A percentile compares a stretch with the other conserved stretches of the same genome.
phyloP scores from a whole-genome alignment of 2,113 vertebrate species.

The Gallinago media region DNA sequence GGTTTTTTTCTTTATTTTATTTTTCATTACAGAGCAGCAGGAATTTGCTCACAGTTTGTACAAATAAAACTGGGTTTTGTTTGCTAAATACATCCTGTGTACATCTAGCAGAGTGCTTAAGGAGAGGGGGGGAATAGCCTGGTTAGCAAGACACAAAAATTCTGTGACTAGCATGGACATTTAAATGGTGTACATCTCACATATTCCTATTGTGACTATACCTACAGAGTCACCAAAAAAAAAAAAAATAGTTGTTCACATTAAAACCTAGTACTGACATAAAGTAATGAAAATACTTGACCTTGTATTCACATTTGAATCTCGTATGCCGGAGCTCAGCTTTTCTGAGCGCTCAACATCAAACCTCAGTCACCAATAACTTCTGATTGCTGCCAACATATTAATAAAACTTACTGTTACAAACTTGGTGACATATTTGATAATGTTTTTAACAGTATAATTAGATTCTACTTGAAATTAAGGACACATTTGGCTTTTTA shows the following conservation, averaged over 20 bases:
- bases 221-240: neutral
- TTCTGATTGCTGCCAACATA: neutral
- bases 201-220: neutral
- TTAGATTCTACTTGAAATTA: neutral
- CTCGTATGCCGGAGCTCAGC: neutral
- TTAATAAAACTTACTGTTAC: neutral
- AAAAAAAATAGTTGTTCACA: neutral
- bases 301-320: neutral
- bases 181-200: neutral
- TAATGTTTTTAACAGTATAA: neutral
- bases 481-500: neutral
- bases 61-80: neutral
- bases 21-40: neutral
- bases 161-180: neutral
- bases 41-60: neutral
- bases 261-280: neutral
- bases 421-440: neutral
- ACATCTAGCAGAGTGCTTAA: neutral
- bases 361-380: neutral
- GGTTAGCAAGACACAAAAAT: neutral
- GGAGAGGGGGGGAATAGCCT: neutral
- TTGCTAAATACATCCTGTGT: neutral
- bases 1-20: accelerated
- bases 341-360: neutral
- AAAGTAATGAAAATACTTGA: neutral